Base-by-base conservation (phyloP, 2,888 invertebrate genomes). In the Phytoseiulus persimilis region DNA sequence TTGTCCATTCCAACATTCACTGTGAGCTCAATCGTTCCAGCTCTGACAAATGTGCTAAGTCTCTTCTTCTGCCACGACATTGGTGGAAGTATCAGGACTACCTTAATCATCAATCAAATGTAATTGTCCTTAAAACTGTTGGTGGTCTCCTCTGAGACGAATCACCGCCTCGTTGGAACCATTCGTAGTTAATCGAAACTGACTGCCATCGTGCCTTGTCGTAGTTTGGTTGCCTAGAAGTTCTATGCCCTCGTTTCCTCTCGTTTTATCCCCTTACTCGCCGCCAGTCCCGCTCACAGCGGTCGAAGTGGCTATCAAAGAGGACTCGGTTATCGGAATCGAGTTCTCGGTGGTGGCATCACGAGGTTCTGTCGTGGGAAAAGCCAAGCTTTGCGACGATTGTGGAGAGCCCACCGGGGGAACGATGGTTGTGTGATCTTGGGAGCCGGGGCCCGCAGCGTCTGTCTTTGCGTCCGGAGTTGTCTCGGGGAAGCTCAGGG, bases 321-420 rank as follows among this genome's bases (percentile, higher is more conserved):
- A 90, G 83, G 91, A 90, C 32, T 90, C 91, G 28, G 89, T 91
- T 31, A 45, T 32, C 90, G 91, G 91, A n/a, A 83, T 91, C 31
- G 90, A 90, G 32, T 18, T 28, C 2, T 23, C 65, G 65, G 65
- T 65, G 5, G 65, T 23, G 14, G 1, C 18, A 6, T 28, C 11
- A 14, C 1, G 11, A 23, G 65, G 1, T 65, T 65, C 65, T 28
- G 65, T 65, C 65, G 65, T 65, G 11, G 65, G 18, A 14, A 65
- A 2, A 14, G 39, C 9, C 9, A 6, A 9, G 39, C 9, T 1
- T 14, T 6, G 65, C 65, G 28, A 23, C 5, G 65, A 11, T 14
- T 6, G 1, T 23, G 28, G 18, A 28, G 28, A 28, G 28, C 9
- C 18, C 23, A 23, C 65, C 65, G 65, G 2, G 5, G 65, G 23